Conservation (phyloP, 1,140 invertebrate genomes). For the Drusus annulatus region DNA sequence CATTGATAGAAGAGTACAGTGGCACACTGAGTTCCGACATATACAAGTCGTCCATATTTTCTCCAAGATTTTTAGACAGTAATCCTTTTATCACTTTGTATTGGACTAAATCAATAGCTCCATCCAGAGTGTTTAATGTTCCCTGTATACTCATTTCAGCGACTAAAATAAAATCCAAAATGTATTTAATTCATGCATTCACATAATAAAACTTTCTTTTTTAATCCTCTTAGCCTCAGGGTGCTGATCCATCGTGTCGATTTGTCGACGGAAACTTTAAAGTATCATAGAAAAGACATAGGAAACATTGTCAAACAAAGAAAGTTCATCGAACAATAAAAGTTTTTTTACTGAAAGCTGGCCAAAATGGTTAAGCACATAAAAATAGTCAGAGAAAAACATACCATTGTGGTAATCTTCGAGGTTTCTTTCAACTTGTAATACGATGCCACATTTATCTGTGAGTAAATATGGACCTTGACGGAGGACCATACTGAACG, state of each 20-base stretch:
- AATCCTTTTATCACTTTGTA: conserved; percentile 92
- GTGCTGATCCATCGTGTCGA: too few relatives aligned
- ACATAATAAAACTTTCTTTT: too few relatives aligned
- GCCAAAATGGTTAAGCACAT: too few relatives aligned
- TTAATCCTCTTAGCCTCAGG: too few relatives aligned
- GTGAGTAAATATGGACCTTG: conserved; percentile 78
- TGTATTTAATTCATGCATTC: background rate
- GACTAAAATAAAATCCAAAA: conserved; percentile 68
- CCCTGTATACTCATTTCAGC: conserved; percentile 91
- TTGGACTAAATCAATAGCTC: conserved; percentile 86
- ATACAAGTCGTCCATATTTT: conserved; percentile 83
- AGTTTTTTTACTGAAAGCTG: too few relatives aligned
- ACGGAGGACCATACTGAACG: conserved; percentile 36
- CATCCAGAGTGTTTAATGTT: conserved; percentile 87
- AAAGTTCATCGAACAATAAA: too few relatives aligned
- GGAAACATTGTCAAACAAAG: too few relatives aligned
- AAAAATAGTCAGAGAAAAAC: background rate
- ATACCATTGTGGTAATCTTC: conserved; percentile 77
- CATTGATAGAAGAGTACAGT: conserved; percentile 9
- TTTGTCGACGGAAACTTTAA: too few relatives aligned
- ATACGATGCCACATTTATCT: conserved; percentile 84
- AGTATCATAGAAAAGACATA: too few relatives aligned
- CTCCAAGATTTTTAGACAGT: conserved; percentile 93
- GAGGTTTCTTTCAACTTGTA: conserved; percentile 90
- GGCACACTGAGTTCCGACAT: conserved; percentile 27